Percentiles rank a stretch among this genome's conserved stretches.
Conservation (phyloP, 1,140 invertebrate genomes). For the Orchestia grillus region DNA sequence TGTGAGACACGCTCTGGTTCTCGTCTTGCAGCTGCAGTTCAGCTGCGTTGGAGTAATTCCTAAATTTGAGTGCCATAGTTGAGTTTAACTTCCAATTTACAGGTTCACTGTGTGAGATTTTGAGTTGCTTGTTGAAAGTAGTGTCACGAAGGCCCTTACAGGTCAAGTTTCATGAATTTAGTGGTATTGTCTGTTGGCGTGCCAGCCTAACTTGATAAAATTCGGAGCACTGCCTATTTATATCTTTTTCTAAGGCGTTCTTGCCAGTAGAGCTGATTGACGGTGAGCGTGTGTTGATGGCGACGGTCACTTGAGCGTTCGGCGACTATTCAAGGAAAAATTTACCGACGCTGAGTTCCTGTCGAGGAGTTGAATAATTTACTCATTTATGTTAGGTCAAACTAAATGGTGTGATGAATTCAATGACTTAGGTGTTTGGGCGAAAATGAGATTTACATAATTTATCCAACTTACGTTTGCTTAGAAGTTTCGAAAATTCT, state of each 20-base stretch:
- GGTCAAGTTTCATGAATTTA: background rate
- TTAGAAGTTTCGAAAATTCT: background rate
- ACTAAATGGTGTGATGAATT: background rate
- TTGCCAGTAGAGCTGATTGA: background rate
- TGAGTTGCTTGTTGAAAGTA: too few relatives aligned
- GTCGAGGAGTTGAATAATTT: background rate
- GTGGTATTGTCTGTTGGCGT: background rate
- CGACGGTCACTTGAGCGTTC: background rate
- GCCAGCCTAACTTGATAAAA: too few relatives aligned
- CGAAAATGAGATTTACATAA: background rate
- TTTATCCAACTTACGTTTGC: background rate
- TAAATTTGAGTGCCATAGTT: too few relatives aligned
- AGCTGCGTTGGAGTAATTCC: too few relatives aligned
- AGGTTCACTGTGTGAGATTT: too few relatives aligned
- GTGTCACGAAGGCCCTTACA: background rate
- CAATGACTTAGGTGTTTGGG: background rate
- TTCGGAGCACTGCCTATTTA: background rate
- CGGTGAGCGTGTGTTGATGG: background rate
- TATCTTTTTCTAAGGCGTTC: background rate
- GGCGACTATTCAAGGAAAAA: background rate
- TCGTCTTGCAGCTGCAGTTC: too few relatives aligned
- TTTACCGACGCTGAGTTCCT: background rate
- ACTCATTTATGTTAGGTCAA: background rate
- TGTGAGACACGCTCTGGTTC: too few relatives aligned
- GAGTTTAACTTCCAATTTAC: too few relatives aligned